Conservation (phyloP, 1,140 invertebrate species). For the Triops cancriformis region DNA sequence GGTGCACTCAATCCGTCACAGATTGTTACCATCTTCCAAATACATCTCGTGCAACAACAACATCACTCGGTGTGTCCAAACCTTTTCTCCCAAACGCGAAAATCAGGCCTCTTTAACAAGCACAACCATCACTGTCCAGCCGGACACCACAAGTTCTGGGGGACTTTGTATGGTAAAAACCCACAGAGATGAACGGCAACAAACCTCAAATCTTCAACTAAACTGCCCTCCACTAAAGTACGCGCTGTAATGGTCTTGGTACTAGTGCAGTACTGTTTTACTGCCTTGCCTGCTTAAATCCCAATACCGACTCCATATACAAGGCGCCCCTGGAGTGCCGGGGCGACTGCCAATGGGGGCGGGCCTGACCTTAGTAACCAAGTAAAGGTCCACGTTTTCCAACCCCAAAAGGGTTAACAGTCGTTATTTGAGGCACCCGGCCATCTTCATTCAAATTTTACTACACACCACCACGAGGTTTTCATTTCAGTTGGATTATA, state of each 20-base stretch:
- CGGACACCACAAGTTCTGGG: no score
- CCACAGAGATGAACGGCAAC: background rate
- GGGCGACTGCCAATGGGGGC: background rate
- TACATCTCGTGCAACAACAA: background rate
- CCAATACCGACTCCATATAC: background rate
- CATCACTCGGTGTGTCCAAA: background rate
- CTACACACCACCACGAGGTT: background rate
- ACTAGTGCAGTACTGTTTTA: constrained; percentile 3
- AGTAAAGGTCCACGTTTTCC: background rate
- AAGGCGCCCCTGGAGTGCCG: background rate
- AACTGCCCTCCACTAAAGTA: background rate
- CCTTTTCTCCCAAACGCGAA: background rate
- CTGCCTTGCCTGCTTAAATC: background rate
- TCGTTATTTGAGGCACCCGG: background rate
- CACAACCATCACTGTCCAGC: background rate
- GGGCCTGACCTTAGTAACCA: background rate
- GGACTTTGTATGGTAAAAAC: background rate
- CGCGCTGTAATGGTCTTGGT: background rate
- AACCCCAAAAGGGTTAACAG: background rate
- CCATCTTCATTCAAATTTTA: background rate
- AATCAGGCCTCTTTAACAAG: background rate
- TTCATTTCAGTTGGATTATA: background rate
- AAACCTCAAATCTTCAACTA: background rate
- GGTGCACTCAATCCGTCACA: background rate
- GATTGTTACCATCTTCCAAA: constrained; percentile 8